phyloP scores from a whole-genome alignment of 1,140 invertebrate genomes.

The Drosophila lowei region DNA sequence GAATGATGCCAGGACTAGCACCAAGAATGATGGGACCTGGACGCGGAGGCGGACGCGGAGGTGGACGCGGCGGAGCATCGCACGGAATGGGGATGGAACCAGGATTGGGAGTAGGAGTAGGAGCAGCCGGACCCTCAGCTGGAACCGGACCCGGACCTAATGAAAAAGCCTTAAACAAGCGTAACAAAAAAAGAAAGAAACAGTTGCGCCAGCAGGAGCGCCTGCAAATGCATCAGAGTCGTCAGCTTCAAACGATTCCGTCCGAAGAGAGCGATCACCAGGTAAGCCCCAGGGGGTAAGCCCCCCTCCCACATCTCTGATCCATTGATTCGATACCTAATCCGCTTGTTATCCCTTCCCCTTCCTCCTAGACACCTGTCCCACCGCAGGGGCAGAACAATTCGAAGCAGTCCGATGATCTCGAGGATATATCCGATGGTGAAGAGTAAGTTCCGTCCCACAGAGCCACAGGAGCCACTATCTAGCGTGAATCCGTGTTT shows the following conservation, averaged over 20 bases:
- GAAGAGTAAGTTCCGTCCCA: constrained; percentile 68
- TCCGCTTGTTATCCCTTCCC: too few relatives aligned
- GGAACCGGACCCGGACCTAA: background rate
- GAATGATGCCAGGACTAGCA: background rate
- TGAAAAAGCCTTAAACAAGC: constrained; percentile 25
- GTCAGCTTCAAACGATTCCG: constrained; percentile 7
- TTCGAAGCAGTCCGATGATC: constrained; percentile 33
- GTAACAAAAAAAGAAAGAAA: constrained; percentile 50
- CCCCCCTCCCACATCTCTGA: too few relatives aligned
- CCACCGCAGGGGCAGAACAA: background rate
- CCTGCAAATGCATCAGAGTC: constrained; percentile 28
- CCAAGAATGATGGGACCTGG: constrained; percentile 1
- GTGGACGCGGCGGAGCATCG: background rate
- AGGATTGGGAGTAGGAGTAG: constrained; percentile 6
- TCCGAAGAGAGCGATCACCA: background rate
- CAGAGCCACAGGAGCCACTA: too few relatives aligned
- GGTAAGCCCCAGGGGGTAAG: too few relatives aligned
- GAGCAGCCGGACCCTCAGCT: background rate
- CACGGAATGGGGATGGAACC: constrained; percentile 20
- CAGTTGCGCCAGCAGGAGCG: constrained; percentile 28
- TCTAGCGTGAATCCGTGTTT: background rate
- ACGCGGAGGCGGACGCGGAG: background rate
- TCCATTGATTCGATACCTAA: too few relatives aligned
- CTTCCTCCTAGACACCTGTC: too few relatives aligned
- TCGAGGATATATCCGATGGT: constrained; percentile 76